Conservation (phyloP, 2,888 invertebrate genomes). For the Rhagium mordax region DNA sequence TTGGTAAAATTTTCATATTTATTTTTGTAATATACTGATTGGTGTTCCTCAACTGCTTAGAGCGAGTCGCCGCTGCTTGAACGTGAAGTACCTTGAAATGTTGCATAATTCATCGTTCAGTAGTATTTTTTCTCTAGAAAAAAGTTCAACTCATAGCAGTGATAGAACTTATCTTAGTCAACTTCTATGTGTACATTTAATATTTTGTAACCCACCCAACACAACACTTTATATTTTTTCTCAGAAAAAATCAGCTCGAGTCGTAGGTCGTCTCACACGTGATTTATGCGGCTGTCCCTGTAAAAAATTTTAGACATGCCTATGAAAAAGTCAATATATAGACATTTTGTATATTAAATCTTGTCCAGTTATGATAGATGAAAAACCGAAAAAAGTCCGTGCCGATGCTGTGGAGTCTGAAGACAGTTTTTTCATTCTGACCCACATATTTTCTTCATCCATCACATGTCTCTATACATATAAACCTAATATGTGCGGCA, state of each 20-base stretch:
- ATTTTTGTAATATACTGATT: background rate
- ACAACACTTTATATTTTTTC: slow-evolving; percentile 19
- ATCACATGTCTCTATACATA: slow-evolving; percentile 60
- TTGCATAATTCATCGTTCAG: slow-evolving; percentile 1
- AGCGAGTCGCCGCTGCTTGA: background rate
- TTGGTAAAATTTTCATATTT: no score
- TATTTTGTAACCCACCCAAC: slow-evolving; percentile 23
- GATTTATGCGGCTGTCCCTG: slow-evolving; percentile 13
- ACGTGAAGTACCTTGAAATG: background rate
- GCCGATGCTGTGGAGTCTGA: slow-evolving; percentile 43
- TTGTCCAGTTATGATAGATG: slow-evolving; percentile 65
- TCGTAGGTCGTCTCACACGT: slow-evolving; percentile 39
- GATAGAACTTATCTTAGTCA: slow-evolving; percentile 33
- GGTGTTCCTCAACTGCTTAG: background rate
- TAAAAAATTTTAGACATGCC: slow-evolving; percentile 43
- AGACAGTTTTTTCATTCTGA: slow-evolving; percentile 58
- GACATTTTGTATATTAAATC: slow-evolving; percentile 64
- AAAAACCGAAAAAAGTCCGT: slow-evolving; percentile 54
- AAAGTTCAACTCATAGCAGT: slow-evolving; percentile 10
- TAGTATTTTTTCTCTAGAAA: slow-evolving; percentile 30
- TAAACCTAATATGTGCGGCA: slow-evolving; percentile 30
- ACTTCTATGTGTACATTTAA: slow-evolving; percentile 25
- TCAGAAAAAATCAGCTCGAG: slow-evolving; percentile 37
- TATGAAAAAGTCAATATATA: slow-evolving; percentile 43
- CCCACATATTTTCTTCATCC: slow-evolving; percentile 61